These are phyloP conservation scores for Epinephelus malabaricus DNA, from an alignment of 2,797 vertebrate genomes.

Conservation along the genomic window DNA sequence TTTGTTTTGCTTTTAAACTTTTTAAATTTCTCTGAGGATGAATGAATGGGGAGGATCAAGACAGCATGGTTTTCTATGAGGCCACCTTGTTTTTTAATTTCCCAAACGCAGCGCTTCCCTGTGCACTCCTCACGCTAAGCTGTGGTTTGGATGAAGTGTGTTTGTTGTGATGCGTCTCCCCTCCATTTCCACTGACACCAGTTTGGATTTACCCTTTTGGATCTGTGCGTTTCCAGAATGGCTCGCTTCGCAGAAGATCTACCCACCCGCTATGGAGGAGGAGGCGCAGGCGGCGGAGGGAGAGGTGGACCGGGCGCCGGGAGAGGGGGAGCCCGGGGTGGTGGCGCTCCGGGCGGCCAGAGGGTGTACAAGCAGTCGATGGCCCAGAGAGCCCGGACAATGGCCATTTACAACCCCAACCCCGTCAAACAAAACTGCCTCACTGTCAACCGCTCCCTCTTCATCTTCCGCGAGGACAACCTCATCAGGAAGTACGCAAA, in stretches of 20 bases:
- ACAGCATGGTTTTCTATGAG: conserved; percentile 63
- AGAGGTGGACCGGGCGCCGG: conserved; percentile 89
- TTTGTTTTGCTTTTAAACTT: conserved; percentile 61
- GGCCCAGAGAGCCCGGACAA: conserved; percentile 97
- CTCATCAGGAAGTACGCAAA: conserved; percentile 99
- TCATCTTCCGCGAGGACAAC: conserved; percentile 99
- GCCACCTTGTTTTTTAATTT: conserved; percentile 41
- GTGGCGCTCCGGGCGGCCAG: conserved; percentile 90
- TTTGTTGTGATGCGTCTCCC: conserved; percentile 89
- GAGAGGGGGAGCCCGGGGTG: conserved; percentile 88
- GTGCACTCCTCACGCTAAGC: conserved; percentile 58
- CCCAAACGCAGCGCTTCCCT: conserved; percentile 38
- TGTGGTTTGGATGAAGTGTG: conserved; percentile 74
- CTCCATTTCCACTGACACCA: conserved; percentile 83
- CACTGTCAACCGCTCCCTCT: conserved; percentile 98
- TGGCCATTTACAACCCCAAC: conserved; percentile 99
- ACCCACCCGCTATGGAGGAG: conserved; percentile 96
- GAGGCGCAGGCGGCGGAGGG: conserved; percentile 87
- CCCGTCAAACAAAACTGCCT: conserved; percentile 99
- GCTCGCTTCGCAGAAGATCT: conserved; percentile 97
- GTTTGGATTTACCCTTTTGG: conserved; percentile 89
- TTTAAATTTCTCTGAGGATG: conserved; percentile 60
- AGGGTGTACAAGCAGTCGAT: conserved; percentile 99
- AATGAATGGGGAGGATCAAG: conserved; percentile 66
- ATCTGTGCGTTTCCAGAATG: conserved; percentile 92